A percentile compares a stretch with the other conserved stretches of the same genome.
These are phyloP conservation scores for Antennarius maculatus DNA, from an alignment of 2,797 vertebrate species.

Conservation along the genomic window DNA sequence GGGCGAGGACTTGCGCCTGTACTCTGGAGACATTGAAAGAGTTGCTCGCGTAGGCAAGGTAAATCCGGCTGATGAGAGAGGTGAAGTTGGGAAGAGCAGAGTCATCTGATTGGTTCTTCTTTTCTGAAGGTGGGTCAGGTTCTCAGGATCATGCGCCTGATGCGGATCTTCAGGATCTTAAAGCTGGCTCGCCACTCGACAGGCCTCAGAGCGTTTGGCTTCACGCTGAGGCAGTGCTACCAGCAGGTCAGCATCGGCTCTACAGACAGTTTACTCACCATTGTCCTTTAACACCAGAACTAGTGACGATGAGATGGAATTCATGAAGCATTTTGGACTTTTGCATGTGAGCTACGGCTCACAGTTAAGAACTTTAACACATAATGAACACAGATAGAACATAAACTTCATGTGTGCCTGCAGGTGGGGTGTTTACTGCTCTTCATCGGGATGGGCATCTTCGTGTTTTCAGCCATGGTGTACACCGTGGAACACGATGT, in stretches of 20 bases:
- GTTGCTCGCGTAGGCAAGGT: conserved; percentile 88
- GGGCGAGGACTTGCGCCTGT: conserved; percentile 71
- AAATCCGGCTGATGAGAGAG: too few species aligned
- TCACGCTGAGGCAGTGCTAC: conserved; percentile 94
- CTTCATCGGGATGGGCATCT: conserved; percentile 94
- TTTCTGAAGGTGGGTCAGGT: conserved; percentile 88
- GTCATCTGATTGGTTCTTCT: background rate
- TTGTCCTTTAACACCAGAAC: too few species aligned
- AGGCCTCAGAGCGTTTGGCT: conserved; percentile 92
- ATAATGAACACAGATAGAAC: background rate
- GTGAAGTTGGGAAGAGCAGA: background rate
- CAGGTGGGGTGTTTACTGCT: conserved; percentile 95
- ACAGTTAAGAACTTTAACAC: background rate
- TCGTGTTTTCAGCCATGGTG: conserved; percentile 93
- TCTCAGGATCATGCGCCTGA: conserved; percentile 92
- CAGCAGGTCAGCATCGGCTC: conserved; percentile 73
- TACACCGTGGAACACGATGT: conserved; percentile 92
- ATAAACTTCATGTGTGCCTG: conserved; percentile 7
- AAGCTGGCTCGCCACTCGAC: conserved; percentile 96
- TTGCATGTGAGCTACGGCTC: background rate
- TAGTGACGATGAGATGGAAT: too few species aligned
- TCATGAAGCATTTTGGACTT: too few species aligned
- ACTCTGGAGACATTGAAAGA: conserved; percentile 85
- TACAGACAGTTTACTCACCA: too few species aligned
- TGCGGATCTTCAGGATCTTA: conserved; percentile 94